phyloP scores from a whole-genome alignment of 2,888 invertebrate species.

The Dioctria rufipes region DNA sequence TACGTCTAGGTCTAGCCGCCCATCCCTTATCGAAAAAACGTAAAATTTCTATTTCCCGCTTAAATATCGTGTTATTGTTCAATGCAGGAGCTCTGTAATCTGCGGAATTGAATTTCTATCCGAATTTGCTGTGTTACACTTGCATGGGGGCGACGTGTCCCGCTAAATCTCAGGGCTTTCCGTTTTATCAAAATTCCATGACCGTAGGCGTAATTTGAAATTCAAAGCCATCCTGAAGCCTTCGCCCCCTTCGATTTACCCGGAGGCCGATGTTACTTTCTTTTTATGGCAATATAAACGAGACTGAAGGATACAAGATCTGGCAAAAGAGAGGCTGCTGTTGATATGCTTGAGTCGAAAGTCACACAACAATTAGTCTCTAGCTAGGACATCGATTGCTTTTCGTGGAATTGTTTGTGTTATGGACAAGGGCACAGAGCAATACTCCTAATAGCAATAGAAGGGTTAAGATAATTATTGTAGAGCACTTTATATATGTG shows the following conservation, averaged over 20 bases:
- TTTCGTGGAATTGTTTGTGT: background rate
- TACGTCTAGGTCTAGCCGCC: background rate
- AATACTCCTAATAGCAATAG: too few species aligned
- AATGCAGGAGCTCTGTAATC: slow-evolving; percentile 35
- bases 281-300: slow-evolving; percentile 52
- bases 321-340: slow-evolving; percentile 49
- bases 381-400: slow-evolving; percentile 54
- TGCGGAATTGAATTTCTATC: slow-evolving; percentile 48
- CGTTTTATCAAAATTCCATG: slow-evolving; percentile 53
- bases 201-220: slow-evolving; percentile 56
- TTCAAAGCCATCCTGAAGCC: slow-evolving; percentile 51
- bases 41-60: slow-evolving; percentile 52
- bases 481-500: too few species aligned
- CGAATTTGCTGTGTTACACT: slow-evolving; percentile 21
- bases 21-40: slow-evolving; percentile 27
- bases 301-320: slow-evolving; percentile 38
- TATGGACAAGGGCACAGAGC: too few species aligned
- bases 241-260: slow-evolving; percentile 6
- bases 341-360: slow-evolving; percentile 55
- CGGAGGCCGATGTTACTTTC: slow-evolving; percentile 26
- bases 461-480: too few species aligned
- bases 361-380: slow-evolving; percentile 57
- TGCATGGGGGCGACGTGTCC: slow-evolving; percentile 27
- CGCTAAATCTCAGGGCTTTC: slow-evolving; percentile 26
- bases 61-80: slow-evolving; percentile 47